Percentiles rank a stretch among this genome's conserved stretches.
Evolutionary conservation across 2,888 invertebrate species (phyloP).

Genomic region (Reticulitermes lucifugus): DNA sequence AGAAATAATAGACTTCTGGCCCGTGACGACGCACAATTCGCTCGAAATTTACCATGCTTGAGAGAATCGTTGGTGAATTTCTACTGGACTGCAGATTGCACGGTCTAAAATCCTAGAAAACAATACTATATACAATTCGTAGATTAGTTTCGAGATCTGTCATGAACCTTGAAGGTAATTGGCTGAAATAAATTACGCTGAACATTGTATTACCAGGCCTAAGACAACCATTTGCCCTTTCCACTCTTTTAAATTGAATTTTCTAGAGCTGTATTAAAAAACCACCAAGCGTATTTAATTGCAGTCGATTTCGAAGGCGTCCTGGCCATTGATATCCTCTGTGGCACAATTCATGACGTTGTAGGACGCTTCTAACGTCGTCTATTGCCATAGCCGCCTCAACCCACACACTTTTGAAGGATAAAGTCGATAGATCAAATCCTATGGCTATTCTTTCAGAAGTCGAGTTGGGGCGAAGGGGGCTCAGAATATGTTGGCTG

Average conservation of each 20-base stretch:
- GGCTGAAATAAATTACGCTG: too few relatives aligned
- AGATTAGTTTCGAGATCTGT: too few relatives aligned
- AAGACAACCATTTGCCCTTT: background rate
- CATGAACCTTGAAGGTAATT: too few relatives aligned
- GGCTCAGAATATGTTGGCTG: background rate
- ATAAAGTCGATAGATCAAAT: conserved; percentile 22
- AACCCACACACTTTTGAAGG: background rate
- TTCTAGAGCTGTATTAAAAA: background rate
- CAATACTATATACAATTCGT: too few relatives aligned
- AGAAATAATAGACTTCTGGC: too few relatives aligned
- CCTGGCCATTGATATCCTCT: background rate
- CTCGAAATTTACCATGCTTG: too few relatives aligned
- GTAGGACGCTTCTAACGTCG: background rate
- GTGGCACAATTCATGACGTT: background rate
- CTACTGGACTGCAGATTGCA: too few relatives aligned
- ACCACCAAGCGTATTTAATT: background rate
- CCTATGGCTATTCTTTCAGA: background rate
- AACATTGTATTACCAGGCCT: too few relatives aligned
- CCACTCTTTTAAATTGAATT: background rate
- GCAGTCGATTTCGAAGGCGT: background rate
- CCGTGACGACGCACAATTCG: too few relatives aligned
- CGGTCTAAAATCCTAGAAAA: too few relatives aligned
- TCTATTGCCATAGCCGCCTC: background rate
- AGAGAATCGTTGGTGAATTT: too few relatives aligned
- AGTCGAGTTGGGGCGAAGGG: background rate